Evolutionary conservation across 2,797 vertebrate species (phyloP).

Genomic region (Protosalanx chinensis): DNA sequence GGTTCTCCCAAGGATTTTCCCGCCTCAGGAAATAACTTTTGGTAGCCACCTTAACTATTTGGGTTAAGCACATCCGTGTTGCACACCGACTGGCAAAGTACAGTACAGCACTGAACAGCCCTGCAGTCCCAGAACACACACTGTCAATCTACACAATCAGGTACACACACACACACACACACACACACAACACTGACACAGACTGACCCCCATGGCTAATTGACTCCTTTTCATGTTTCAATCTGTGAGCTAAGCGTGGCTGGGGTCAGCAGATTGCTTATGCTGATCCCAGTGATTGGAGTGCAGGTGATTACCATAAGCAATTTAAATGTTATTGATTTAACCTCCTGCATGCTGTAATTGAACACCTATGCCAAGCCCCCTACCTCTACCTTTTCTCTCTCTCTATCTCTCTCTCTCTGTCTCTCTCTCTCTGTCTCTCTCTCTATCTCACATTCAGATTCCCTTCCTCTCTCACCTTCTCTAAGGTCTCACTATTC

Average conservation of each 20-base stretch:
- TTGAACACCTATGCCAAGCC: slow-evolving; percentile 83
- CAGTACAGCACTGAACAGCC: background rate
- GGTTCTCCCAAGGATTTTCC: background rate
- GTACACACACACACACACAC: slow-evolving; percentile 7
- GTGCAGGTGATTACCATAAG: slow-evolving; percentile 92
- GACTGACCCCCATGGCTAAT: slow-evolving; percentile 71
- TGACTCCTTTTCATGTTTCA: slow-evolving; percentile 84
- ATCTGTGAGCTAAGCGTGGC: slow-evolving; percentile 73
- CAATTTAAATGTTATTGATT: slow-evolving; percentile 99
- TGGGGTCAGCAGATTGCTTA: slow-evolving; percentile 92
- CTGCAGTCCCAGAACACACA: background rate
- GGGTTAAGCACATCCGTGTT: background rate
- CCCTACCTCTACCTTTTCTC: slow-evolving; percentile 28
- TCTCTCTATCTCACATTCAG: slow-evolving; percentile 5
- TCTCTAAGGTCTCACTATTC: slow-evolving; percentile 1
- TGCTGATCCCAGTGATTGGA: slow-evolving; percentile 91
- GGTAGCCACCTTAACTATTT: background rate
- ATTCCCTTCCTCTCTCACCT: background rate
- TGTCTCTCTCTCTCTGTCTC: slow-evolving; percentile 12
- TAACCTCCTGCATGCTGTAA: slow-evolving; percentile 86
- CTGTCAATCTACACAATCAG: background rate
- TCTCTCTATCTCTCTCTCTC: slow-evolving; percentile 1
- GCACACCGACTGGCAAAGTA: background rate
- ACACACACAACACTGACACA: slow-evolving; percentile 66
- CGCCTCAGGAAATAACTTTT: background rate